Base-by-base conservation (phyloP, 2,113 vertebrate genomes). In the Equus quagga region DNA sequence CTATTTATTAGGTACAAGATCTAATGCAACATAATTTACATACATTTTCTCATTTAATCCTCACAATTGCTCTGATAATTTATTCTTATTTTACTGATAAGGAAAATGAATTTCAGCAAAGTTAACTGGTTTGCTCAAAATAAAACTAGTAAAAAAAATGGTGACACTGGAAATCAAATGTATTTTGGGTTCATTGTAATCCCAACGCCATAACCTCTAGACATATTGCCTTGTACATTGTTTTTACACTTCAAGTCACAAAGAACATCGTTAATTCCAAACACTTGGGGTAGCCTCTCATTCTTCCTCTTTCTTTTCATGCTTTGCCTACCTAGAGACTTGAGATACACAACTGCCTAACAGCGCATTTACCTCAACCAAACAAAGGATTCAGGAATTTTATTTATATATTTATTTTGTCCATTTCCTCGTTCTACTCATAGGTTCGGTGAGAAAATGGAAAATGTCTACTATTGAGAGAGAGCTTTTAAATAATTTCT, bases 21-120 rank as follows among this genome's bases (percentile, higher is more conserved):
- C 44, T 24, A 46, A 44, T 28, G 49, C 54, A 31, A 18, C 31
- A 14, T 11, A 36, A 2, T 70, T 86, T 23, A 65, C 18, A 56
- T 69, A 14, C 1, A 58, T 73, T 46, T 51, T 95, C 49, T 73
- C 23, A 12, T 58, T 58, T 23, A 65, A 54, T 36, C 64, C 13
- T 79, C 79, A 79, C 31, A 67, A n/a, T 65, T 78, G 26, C 41
- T 31, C 15, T 83, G 19, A 70, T 65, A 75, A 72, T 69, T 78
- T 72, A 78, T 76, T 75, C 7, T 19, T 10, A 81, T 93, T 95
- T 92, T 90, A 56, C 54, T 15, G 8, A 44, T 51, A 60, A 88
- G 58, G 11, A n/a, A 60, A 92, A 69, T 65, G 6, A 64, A 93
- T 79, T 95, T 96, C 23, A 94, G 46, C 36, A n/a, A 94, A 70